Conservation (phyloP, 2,888 invertebrate species). For the Coremacera marginata region DNA sequence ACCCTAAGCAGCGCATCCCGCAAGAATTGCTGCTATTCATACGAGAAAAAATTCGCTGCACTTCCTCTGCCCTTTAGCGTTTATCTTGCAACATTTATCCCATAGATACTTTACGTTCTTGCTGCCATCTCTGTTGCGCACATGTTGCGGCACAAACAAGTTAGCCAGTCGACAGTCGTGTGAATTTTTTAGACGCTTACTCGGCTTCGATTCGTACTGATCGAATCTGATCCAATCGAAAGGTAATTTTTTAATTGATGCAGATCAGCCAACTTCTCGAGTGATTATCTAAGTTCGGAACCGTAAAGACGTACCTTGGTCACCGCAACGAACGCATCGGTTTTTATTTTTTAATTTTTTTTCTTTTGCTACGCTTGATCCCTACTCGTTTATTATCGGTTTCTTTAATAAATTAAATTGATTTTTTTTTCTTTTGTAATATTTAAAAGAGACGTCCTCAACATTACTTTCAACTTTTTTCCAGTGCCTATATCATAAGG, state of each 20-base stretch:
- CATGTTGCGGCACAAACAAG: neutral
- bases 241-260: constrained; percentile 63
- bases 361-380: constrained; percentile 11
- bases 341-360: neutral
- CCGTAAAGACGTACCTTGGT: constrained; percentile 54
- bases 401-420: no score
- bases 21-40: neutral
- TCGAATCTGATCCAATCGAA: constrained; percentile 58
- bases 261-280: constrained; percentile 57
- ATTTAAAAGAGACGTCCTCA: neutral
- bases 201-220: constrained; percentile 40
- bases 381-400: neutral
- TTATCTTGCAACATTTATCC: neutral
- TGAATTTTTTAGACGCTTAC: constrained; percentile 40
- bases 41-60: neutral
- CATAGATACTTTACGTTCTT: neutral
- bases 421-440: neutral
- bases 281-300: constrained; percentile 60
- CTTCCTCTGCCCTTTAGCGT: neutral
- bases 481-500: constrained; percentile 2
- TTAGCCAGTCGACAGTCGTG: constrained; percentile 15
- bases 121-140: constrained; percentile 21
- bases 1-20: neutral
- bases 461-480: constrained; percentile 10
- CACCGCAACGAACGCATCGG: neutral